Evolutionary conservation across 2,113 vertebrate species (phyloP).

Genomic region (Sigmodon hispidus): DNA sequence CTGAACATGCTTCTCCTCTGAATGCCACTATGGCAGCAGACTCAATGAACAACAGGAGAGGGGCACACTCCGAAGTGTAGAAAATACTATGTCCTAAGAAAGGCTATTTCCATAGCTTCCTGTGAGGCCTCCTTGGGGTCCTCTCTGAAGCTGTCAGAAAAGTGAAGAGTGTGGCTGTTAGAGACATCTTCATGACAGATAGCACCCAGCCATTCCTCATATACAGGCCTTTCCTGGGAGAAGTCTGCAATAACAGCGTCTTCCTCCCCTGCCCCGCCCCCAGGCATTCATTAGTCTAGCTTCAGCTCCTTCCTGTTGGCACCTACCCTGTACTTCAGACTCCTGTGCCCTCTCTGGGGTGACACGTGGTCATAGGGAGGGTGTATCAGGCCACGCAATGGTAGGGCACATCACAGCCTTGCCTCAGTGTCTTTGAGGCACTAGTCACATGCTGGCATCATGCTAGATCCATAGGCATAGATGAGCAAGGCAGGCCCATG

Average conservation of each 20-base stretch:
- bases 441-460: background rate
- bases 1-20: background rate
- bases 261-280: background rate
- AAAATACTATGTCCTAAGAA: background rate
- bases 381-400: background rate
- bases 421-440: background rate
- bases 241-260: background rate
- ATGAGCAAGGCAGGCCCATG: background rate
- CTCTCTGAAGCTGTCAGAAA: background rate
- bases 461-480: background rate
- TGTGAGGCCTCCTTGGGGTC: background rate
- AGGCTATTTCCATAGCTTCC: background rate
- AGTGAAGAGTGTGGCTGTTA: background rate
- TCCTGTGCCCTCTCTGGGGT: fast-evolving
- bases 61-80: background rate
- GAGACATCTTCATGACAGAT: background rate
- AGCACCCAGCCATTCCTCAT: background rate
- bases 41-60: background rate
- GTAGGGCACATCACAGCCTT: background rate
- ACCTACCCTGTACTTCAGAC: background rate
- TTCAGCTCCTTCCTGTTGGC: background rate
- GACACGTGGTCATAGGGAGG: background rate
- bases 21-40: too few relatives aligned
- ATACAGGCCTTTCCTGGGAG: background rate
- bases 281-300: background rate